Evolutionary conservation across 2,113 vertebrate genomes (phyloP).

Genomic region (Xenopus tropicalis): DNA sequence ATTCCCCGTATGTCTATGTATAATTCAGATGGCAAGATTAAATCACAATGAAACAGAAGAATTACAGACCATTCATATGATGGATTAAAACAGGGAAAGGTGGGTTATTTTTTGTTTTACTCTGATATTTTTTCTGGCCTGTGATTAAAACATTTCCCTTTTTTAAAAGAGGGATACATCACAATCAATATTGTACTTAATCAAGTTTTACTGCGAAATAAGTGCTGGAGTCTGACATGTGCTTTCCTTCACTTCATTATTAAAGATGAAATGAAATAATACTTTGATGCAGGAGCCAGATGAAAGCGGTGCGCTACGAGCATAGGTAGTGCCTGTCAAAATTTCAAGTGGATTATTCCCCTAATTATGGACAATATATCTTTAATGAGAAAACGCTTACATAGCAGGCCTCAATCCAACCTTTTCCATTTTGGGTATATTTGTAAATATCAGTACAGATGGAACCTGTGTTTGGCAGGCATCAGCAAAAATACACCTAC

Average conservation of each 20-base stretch:
- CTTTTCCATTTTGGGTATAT: no score
- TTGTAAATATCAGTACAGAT: no score
- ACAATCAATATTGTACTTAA: constrained; percentile 29
- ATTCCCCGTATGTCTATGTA: constrained; percentile 29
- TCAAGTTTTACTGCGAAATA: constrained; percentile 36
- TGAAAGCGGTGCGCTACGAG: constrained; percentile 1
- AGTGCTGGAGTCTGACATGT: constrained; percentile 20
- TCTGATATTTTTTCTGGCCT: constrained; percentile 4
- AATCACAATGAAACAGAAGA: constrained; percentile 31
- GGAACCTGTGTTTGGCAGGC: no score
- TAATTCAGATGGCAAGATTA: constrained; percentile 40
- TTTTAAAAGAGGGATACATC: constrained; percentile 12
- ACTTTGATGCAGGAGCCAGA: constrained; percentile 12
- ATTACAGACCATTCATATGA: constrained; percentile 36
- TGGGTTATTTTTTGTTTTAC: constrained; percentile 24
- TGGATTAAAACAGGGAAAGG: constrained; percentile 32
- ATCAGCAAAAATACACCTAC: no score
- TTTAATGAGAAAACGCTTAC: not conserved
- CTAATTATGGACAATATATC: not conserved
- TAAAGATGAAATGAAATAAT: constrained; percentile 19
- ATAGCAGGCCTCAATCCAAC: not conserved
- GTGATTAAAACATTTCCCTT: constrained; percentile 29
- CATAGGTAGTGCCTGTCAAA: constrained; percentile 15
- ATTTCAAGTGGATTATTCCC: not conserved
- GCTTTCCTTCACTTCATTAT: constrained; percentile 24